These are phyloP conservation scores for Poeciliopsis infans DNA, from an alignment of 2,797 vertebrate species.

Conservation along the genomic window DNA sequence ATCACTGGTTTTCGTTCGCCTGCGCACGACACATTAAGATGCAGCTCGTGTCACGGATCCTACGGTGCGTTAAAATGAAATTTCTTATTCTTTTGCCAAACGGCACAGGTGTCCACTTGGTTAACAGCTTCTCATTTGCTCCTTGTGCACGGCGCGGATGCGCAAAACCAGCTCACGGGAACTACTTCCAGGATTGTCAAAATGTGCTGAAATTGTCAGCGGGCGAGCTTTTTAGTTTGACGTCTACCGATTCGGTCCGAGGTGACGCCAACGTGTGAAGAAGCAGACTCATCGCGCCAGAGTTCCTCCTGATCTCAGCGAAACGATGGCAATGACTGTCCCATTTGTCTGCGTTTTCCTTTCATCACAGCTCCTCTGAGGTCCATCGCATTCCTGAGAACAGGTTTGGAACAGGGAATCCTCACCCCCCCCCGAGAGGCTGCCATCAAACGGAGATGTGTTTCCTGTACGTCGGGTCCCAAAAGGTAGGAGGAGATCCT, in stretches of 20 bases:
- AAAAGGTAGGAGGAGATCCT: slow-evolving; percentile 5
- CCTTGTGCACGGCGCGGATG: slow-evolving; percentile 4
- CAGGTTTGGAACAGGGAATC: slow-evolving; percentile 33
- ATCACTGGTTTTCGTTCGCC: slow-evolving; percentile 15
- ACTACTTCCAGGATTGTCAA: not conserved
- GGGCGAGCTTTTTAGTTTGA: not conserved
- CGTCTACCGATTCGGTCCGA: not conserved
- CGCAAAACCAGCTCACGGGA: slow-evolving; percentile 4
- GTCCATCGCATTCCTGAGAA: slow-evolving; percentile 18
- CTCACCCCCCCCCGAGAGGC: slow-evolving; percentile 8
- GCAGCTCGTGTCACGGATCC: slow-evolving; percentile 28
- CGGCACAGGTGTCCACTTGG: slow-evolving; percentile 24
- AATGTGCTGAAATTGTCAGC: not conserved
- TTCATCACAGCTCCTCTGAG: slow-evolving; percentile 57
- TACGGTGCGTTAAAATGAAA: slow-evolving; percentile 25
- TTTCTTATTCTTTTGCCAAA: slow-evolving; percentile 28
- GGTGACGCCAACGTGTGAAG: not conserved
- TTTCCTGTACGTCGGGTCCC: slow-evolving; percentile 7
- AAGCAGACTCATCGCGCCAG: slow-evolving; percentile 55
- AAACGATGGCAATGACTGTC: slow-evolving; percentile 66
- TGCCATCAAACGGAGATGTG: slow-evolving; percentile 38
- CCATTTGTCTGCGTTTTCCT: slow-evolving; percentile 56
- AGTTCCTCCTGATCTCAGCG: slow-evolving; percentile 57
- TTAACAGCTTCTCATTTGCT: slow-evolving; percentile 35
- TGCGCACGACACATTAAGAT: slow-evolving; percentile 4